Base-by-base conservation (phyloP, 2,113 vertebrate genomes). In the Gadus chalcogrammus region DNA sequence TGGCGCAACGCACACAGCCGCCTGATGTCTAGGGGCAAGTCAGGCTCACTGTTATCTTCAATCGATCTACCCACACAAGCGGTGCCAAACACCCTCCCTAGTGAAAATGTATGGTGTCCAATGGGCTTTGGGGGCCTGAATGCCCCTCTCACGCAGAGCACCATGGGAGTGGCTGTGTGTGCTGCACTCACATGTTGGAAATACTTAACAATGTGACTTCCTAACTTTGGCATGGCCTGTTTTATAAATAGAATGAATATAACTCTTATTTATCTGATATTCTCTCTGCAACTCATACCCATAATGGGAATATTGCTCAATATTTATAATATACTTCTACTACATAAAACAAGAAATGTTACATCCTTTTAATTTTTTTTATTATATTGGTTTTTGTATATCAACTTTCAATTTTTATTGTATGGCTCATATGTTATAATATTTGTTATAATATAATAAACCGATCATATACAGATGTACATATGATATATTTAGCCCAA, bases 401-500 rank as follows among this genome's bases (percentile, higher is more conserved):
- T 80, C 35, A 52, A 61, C n/a, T 11, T 70, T 42, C n/a, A 17
- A 70, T 76, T 77, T 74, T 7, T 66, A 52, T 75, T 70, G 64
- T 67, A 79, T 61, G 74, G 73, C 81, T 70, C 18, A 77, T 77
- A 78, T 67, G 69, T 77, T 85, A 74, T 82, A 81, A 76, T 73
- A 79, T 82, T 79, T 86, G 69, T 83, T 84, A 84, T 78, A 82
- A 81, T 82, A 53, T 35, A 56, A 69, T 64, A 59, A 78, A 82
- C 53, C 67, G 80, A 53, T 78, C 65, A 76, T 64, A 64, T 68
- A 72, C 58, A 60, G 38, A 74, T 84, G 77, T 84, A 86, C 76
- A 85, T 76, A 78, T 69, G 73, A 74, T 73, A 76, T 74, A 55
- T 67, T 64, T 15, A 74, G 65, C 69, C 58, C 72, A 67, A 73